These are phyloP conservation scores for Tanytarsus gracilentus DNA, from an alignment of 2,888 invertebrate species.

Conservation along the genomic window DNA sequence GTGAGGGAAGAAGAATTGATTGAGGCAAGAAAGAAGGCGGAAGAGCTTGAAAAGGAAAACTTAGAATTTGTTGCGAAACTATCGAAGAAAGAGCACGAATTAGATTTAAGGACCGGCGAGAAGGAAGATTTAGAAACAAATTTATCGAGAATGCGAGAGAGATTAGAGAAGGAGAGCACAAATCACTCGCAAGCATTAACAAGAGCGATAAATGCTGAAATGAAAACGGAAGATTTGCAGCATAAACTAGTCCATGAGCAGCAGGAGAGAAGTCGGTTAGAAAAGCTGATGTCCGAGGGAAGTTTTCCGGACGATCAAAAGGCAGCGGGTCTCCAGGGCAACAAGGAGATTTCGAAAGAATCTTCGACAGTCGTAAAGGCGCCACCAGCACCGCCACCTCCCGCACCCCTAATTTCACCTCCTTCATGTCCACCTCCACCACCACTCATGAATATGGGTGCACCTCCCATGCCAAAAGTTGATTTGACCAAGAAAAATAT, in stretches of 20 bases:
- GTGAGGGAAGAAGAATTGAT: conserved; percentile 90
- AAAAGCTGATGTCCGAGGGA: conserved; percentile 79
- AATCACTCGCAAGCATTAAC: conserved; percentile 80
- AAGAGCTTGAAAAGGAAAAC: conserved; percentile 80
- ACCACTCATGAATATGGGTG: conserved; percentile 18
- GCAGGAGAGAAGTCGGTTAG: conserved; percentile 70
- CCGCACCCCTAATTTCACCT: no score
- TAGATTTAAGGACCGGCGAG: conserved; percentile 81
- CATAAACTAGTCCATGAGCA: conserved; percentile 65
- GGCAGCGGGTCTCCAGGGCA: conserved; percentile 49
- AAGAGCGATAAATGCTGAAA: conserved; percentile 50
- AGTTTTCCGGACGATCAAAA: conserved; percentile 92
- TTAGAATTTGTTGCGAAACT: conserved; percentile 76
- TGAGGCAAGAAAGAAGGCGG: conserved; percentile 76
- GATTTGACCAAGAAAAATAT: conserved; percentile 72
- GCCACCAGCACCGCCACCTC: conserved; percentile 36
- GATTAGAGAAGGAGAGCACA: conserved; percentile 81
- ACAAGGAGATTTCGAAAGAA: conserved; percentile 51
- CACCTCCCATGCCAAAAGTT: conserved; percentile 47
- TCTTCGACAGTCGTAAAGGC: conserved; percentile 41
- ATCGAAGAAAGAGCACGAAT: conserved; percentile 86
- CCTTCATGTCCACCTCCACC: conserved; percentile 41
- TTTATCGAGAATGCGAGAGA: conserved; percentile 68
- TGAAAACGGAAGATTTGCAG: conserved; percentile 53
- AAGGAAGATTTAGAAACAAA: conserved; percentile 85